phyloP scores from a whole-genome alignment of 1,140 invertebrate genomes.

The Microplitis demolitor region DNA sequence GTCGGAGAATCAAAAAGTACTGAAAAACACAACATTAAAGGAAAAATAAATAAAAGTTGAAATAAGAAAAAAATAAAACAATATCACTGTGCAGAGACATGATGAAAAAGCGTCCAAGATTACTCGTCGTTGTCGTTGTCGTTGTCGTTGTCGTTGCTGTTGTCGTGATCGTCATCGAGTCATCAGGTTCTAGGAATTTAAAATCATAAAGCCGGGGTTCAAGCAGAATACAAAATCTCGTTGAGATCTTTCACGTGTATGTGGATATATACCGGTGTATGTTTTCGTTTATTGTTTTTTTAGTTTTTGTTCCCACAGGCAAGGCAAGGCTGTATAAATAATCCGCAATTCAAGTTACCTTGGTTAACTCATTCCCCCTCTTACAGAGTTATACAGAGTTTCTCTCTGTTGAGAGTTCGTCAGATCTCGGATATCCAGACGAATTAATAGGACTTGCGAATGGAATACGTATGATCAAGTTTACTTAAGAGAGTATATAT shows the following conservation, averaged over 20 bases:
- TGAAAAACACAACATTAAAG: neutral
- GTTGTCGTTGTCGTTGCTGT: too few relatives aligned
- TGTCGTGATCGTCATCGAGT: neutral
- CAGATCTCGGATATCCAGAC: slow-evolving; percentile 42
- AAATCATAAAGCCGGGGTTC: slow-evolving; percentile 42
- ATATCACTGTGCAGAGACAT: too few relatives aligned
- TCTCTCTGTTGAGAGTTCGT: slow-evolving; percentile 15
- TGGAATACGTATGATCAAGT: slow-evolving; percentile 31
- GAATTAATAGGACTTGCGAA: slow-evolving; percentile 48
- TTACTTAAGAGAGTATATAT: too few relatives aligned
- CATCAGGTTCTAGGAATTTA: slow-evolving; percentile 41
- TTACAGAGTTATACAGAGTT: slow-evolving; percentile 9
- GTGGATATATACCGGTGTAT: too few relatives aligned
- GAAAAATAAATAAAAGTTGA: neutral
- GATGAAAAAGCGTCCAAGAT: neutral
- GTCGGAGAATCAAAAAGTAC: too few relatives aligned
- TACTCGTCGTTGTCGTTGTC: too few relatives aligned
- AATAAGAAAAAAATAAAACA: neutral
- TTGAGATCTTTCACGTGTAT: neutral
- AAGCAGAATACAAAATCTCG: slow-evolving; percentile 42
- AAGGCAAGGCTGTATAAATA: neutral
- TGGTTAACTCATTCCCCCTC: neutral
- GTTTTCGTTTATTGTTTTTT: neutral
- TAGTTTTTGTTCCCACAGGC: slow-evolving; percentile 25
- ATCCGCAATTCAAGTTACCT: neutral